A percentile compares a stretch with the other conserved stretches of the same genome.
Evolutionary conservation across 2,888 invertebrate species (phyloP).

Genomic region (Chloromyia formosa): DNA sequence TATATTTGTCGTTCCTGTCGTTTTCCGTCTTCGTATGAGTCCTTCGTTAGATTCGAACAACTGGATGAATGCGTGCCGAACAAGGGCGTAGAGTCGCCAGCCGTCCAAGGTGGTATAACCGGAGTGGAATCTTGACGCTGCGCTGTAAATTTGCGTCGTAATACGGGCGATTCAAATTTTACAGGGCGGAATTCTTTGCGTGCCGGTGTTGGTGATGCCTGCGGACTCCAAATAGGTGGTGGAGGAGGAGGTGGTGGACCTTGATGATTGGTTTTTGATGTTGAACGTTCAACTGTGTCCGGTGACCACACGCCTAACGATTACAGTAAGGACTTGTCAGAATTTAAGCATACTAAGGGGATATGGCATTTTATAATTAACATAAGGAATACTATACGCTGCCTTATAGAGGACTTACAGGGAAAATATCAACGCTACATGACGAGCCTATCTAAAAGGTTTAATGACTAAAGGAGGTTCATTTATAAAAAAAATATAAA

Average conservation of each 20-base stretch:
- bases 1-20: constrained; percentile 1
- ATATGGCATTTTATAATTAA: too few relatives aligned
- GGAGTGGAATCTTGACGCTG: constrained; percentile 49
- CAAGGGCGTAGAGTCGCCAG: constrained; percentile 55
- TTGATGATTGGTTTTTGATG: constrained; percentile 50
- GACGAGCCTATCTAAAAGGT: too few relatives aligned
- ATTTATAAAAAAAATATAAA: too few relatives aligned
- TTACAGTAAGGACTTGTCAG: not conserved
- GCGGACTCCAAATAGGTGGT: constrained; percentile 82
- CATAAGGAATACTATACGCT: too few relatives aligned
- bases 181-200: constrained; percentile 84
- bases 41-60: constrained; percentile 65
- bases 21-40: constrained; percentile 58
- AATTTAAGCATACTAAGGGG: not conserved
- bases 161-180: constrained; percentile 75
- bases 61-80: constrained; percentile 69
- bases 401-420: too few relatives aligned
- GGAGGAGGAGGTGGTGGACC: constrained; percentile 68
- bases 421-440: too few relatives aligned
- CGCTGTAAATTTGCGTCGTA: constrained; percentile 65
- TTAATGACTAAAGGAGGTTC: too few relatives aligned
- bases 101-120: constrained; percentile 54
- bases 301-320: constrained; percentile 71
- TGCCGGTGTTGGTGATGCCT: constrained; percentile 76
- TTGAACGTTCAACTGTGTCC: constrained; percentile 43